phyloP scores from a whole-genome alignment of 2,888 invertebrate species.

The Teleogryllus oceanicus region DNA sequence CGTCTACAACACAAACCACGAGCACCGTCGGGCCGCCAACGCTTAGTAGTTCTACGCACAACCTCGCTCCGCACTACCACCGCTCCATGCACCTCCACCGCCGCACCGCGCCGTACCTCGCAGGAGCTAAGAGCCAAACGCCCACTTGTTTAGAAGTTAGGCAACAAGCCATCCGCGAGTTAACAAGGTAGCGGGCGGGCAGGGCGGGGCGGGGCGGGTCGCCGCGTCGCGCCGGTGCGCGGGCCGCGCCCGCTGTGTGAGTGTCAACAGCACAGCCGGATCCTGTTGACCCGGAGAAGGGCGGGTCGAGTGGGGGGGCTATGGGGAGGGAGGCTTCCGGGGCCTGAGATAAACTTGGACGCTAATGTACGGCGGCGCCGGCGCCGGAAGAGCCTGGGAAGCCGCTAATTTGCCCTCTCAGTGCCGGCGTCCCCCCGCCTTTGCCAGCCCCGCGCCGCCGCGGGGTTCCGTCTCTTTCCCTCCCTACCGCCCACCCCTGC shows the following conservation, averaged over 20 bases:
- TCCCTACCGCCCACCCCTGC: fast-evolving
- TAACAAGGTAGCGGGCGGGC: background rate
- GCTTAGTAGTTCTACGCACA: no score
- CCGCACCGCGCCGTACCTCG: background rate
- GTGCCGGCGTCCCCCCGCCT: no score
- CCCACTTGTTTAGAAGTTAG: slow-evolving; percentile 18
- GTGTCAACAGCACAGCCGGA: background rate
- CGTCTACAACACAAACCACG: no score
- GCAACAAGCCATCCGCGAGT: background rate
- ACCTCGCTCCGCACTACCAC: background rate
- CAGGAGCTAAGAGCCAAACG: background rate
- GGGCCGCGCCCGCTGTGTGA: background rate
- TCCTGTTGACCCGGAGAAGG: background rate
- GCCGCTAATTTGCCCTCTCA: background rate
- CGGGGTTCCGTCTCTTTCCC: no score
- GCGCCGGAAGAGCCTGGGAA: background rate
- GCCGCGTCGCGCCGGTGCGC: background rate
- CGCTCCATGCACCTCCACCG: background rate
- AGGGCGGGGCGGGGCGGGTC: background rate
- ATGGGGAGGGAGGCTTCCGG: background rate
- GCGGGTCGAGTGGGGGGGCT: background rate
- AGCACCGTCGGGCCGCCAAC: no score
- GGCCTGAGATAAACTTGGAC: background rate
- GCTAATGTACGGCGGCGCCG: slow-evolving; percentile 4
- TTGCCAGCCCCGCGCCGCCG: no score